These are phyloP conservation scores for Diploscapter pachys DNA, from an alignment of 1,140 invertebrate genomes.

Conservation along the genomic window DNA sequence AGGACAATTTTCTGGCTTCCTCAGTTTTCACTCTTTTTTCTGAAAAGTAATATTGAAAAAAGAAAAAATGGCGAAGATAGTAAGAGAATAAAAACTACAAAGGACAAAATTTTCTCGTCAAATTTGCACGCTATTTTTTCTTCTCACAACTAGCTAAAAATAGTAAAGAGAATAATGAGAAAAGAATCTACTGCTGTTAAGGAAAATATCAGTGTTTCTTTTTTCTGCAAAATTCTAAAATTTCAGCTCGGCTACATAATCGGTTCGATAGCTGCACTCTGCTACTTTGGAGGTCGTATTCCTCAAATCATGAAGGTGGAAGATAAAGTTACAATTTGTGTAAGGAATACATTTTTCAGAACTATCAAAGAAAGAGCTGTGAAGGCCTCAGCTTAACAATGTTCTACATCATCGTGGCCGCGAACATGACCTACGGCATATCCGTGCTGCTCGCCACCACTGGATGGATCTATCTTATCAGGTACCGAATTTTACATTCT, in stretches of 20 bases:
- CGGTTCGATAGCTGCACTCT: slow-evolving; percentile 53
- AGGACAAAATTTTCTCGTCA: slow-evolving; percentile 13
- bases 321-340: slow-evolving; percentile 39
- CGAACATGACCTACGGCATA: slow-evolving; percentile 55
- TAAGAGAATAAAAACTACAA: slow-evolving; percentile 18
- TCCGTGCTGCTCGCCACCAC: slow-evolving; percentile 52
- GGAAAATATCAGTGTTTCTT: slow-evolving; percentile 11
- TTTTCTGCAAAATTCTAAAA: slow-evolving; percentile 7
- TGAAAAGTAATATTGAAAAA: slow-evolving; percentile 1
- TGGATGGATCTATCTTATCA: slow-evolving; percentile 50
- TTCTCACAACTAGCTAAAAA: slow-evolving; percentile 21
- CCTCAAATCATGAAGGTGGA: slow-evolving; percentile 49
- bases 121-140: slow-evolving; percentile 12
- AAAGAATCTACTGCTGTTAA: too few relatives aligned
- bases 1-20: not conserved
- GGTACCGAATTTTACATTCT: slow-evolving; percentile 6
- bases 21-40: too few relatives aligned
- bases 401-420: slow-evolving; percentile 59
- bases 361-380: slow-evolving; percentile 45
- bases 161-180: not conserved
- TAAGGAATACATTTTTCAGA: slow-evolving; percentile 4
- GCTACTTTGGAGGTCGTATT: slow-evolving; percentile 56
- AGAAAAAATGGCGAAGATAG: not conserved
- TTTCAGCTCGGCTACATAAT: slow-evolving; percentile 57
- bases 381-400: slow-evolving; percentile 50